Evolutionary conservation across 2,797 vertebrate genomes (phyloP), one percentile per base, ranked within the genome.

Genomic region (Etheostoma nigrum): DNA sequence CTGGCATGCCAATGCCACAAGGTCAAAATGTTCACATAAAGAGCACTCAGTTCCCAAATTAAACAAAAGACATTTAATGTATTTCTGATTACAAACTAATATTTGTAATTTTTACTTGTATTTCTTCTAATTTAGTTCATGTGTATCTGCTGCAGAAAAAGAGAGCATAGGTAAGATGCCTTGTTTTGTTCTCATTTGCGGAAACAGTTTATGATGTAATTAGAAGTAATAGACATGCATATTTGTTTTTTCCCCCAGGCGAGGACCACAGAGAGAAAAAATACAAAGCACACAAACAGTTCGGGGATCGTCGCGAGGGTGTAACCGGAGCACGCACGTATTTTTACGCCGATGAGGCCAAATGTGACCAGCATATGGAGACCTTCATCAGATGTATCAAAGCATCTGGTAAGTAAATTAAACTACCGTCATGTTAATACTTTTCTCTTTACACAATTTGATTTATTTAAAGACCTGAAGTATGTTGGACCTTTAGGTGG

Each of bases 361-460:
- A 97, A 92, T 99, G 97, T 63, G 97, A 99, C 90, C 93, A 93
- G 72, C 95, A 97, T 82, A 96, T 98, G 97, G 96, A 98, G 85
- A 97, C 92, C 0, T 97, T 99, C 64, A 91, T 98, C 21, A 94
- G 73, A 74, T 97, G 97, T 81, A 98, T 99, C 1, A 93, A 96
- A 42, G 97, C 97, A 30, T 97, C 96, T 51, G 91, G 97, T 98
- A 67, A 63, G 77, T 33, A 66, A 81, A 19, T 11, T 4, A 25
- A 54, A 45, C 40, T 16, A 30, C 40, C 16, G 9, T n/a, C 13
- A 11, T 45, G 15, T 55, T 54, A 23, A 59, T 60, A 1, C 47
- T 58, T 57, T 49, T 40, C 15, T 45, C 10, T 61, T 51, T 40
- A 45, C 23, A 25, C 25, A 0, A 19, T 45, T 66, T 69, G 5